Conservation (phyloP, 2,113 vertebrate species). For the Peromyscus maniculatus region DNA sequence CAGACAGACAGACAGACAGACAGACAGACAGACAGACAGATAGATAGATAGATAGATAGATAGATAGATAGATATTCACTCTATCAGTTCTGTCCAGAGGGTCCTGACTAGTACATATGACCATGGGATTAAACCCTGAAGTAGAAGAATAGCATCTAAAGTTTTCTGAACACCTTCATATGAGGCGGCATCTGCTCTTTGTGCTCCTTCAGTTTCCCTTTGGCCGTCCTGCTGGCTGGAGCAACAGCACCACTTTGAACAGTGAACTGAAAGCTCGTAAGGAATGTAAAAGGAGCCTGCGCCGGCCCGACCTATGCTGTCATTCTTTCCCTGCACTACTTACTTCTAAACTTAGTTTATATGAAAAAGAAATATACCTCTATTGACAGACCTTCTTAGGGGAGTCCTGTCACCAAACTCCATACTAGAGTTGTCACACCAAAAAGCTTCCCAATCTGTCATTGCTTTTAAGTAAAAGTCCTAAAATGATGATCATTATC, state of each 20-base stretch:
- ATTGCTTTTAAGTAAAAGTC: neutral
- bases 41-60: neutral
- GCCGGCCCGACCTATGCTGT: neutral
- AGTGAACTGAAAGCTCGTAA: neutral
- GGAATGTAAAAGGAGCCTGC: neutral
- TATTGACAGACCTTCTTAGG: neutral
- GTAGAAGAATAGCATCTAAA: neutral
- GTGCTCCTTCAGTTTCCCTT: neutral
- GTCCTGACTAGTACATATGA: neutral
- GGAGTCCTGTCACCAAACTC: neutral
- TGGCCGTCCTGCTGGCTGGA: neutral
- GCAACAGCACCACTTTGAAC: neutral
- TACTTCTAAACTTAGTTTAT: neutral
- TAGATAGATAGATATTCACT: neutral
- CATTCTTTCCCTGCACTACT: neutral
- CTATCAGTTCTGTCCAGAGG: neutral
- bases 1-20: neutral
- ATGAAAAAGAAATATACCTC: neutral
- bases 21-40: neutral
- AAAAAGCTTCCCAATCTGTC: neutral
- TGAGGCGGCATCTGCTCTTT: neutral
- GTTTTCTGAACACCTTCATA: neutral
- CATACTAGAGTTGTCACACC: neutral
- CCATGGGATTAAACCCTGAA: neutral
- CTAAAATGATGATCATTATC: neutral